Base-by-base conservation (phyloP, 2,113 vertebrate genomes). In the Zosterops lateralis region DNA sequence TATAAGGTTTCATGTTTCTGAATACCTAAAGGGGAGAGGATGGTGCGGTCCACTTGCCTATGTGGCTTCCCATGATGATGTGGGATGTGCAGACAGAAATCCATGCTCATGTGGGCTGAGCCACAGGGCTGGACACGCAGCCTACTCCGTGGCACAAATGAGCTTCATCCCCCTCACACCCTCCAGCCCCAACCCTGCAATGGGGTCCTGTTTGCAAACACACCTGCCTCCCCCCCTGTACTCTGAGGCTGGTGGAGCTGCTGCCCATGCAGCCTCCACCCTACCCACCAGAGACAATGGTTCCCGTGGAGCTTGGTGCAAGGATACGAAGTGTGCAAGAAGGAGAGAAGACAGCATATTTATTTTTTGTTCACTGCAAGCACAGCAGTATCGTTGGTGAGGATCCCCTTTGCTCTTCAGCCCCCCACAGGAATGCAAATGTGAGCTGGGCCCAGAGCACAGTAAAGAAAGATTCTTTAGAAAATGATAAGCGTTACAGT, bases 21-120 rank as follows among this genome's bases (percentile, higher is more conserved):
- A 89, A 88, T 48, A 92, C 81, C 48, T 93, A 56, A 94, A 96
- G 84, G 47, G 66, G 80, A 95, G 90, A 87, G 8, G 82, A 21
- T 9, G 12, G 18, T 6, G 10, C 0, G 1, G 42, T 5, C 15
- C 31, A 8, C 64, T 42, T 42, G 4, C 8, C 8, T 45, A 6
- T 17, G 36, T 14, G 6, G n/a, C 19, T 48, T 25, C 21, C 56
- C 4, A 3, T 4, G 50, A 42, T 66, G 25, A 72, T 8, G 6
- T 0, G 1, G 19, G 21, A 8, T 2, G 3, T 2, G 2, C 1
- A 3, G 26, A 20, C 26, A 50, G 31, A 65, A 65, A 13, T 6
- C 31, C 38, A 32, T 1, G 3, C 10, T 34, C 29, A 11, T 7
- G 16, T 24, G 19, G 10, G 34, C 22, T 48, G 36, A 32, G 28